Conservation (phyloP, 2,888 invertebrate species). For the Odontocolon sp. region DNA sequence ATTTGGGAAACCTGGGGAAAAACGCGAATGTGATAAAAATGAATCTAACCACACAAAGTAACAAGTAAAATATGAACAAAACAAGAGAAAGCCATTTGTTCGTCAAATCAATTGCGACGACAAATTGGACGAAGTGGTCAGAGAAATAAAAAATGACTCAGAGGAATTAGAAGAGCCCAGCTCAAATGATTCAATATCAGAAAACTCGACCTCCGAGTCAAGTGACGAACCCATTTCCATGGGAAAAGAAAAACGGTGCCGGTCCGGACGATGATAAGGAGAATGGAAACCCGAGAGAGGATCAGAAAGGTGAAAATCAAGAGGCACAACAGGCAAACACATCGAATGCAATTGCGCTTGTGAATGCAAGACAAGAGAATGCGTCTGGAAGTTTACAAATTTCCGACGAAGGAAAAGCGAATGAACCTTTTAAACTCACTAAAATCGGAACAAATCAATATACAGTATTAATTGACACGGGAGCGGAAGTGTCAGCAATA, state of each 20-base stretch:
- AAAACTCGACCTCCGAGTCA: not conserved
- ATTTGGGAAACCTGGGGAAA: not conserved
- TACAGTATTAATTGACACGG: conserved; percentile 2
- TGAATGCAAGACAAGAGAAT: not conserved
- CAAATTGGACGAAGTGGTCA: not conserved
- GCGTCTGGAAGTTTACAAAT: not conserved
- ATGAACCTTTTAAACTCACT: not conserved
- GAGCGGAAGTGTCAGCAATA: too few species aligned
- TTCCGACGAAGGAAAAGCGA: not conserved
- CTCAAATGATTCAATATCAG: not conserved
- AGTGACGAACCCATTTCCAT: not conserved
- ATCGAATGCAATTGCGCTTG: conserved; percentile 1
- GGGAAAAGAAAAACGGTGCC: not conserved
- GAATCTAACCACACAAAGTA: not conserved
- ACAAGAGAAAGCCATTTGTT: not conserved
- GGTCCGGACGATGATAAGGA: not conserved
- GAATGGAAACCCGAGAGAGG: not conserved
- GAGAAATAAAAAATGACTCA: not conserved
- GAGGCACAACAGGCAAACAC: too few species aligned
- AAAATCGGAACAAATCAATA: not conserved
- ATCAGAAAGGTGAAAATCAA: not conserved
- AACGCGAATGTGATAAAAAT: not conserved
- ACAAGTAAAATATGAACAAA: not conserved
- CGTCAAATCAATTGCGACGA: not conserved
- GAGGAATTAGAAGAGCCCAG: not conserved